These are phyloP conservation scores for Manis javanica DNA, from an alignment of 2,797 vertebrate genomes.

Conservation along the genomic window DNA sequence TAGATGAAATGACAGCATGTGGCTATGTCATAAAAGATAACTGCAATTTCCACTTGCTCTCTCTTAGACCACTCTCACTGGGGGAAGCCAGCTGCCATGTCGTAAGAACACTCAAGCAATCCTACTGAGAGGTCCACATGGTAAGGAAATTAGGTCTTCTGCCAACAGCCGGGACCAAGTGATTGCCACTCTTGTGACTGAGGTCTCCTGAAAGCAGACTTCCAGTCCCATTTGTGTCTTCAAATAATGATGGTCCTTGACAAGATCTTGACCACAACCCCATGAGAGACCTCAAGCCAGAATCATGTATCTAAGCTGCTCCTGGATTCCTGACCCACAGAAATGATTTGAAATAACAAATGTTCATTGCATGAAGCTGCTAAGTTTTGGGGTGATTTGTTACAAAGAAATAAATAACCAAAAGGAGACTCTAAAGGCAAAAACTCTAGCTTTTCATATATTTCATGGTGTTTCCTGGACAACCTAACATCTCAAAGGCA, in stretches of 20 bases:
- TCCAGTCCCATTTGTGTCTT: background rate
- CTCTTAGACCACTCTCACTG: background rate
- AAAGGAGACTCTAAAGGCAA: background rate
- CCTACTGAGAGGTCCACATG: background rate
- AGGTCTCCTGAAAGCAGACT: background rate
- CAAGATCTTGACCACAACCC: background rate
- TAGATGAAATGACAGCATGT: background rate
- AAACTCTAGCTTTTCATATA: conserved; percentile 9
- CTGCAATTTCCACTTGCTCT: background rate
- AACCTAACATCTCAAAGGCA: background rate
- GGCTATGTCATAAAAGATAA: background rate
- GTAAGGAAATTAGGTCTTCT: background rate
- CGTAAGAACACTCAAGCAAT: background rate
- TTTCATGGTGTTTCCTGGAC: conserved; percentile 4
- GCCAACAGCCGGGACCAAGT: background rate
- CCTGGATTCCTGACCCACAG: background rate
- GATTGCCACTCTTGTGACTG: background rate
- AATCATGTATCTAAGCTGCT: background rate
- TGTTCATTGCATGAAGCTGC: background rate
- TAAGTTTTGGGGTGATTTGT: background rate
- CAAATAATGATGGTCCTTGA: background rate
- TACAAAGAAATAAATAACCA: conserved; percentile 2
- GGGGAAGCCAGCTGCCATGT: background rate
- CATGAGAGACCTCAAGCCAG: background rate
- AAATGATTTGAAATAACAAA: background rate